These are phyloP conservation scores for Eupithecia vulgata DNA, from an alignment of 2,888 invertebrate genomes.

Conservation along the genomic window DNA sequence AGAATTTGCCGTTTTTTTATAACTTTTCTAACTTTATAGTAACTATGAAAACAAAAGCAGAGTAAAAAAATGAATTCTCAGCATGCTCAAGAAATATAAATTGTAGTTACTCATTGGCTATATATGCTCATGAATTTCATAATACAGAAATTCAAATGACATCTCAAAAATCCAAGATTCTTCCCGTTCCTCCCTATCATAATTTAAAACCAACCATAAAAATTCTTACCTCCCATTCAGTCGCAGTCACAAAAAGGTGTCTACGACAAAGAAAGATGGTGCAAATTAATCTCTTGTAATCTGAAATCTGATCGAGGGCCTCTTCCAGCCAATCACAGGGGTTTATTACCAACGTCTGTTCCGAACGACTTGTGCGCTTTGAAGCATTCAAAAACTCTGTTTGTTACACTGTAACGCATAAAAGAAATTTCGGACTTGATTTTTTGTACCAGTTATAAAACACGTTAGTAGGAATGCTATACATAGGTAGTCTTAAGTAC, in stretches of 20 bases:
- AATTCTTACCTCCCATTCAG: constrained; percentile 13
- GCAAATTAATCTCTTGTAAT: constrained; percentile 35
- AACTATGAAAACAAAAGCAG: no score
- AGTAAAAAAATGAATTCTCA: background rate
- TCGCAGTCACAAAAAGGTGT: constrained; percentile 29
- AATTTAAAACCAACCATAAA: constrained; percentile 8
- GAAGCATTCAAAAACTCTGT: constrained; percentile 9
- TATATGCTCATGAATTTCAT: background rate
- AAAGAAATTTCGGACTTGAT: background rate
- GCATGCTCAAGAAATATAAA: no score
- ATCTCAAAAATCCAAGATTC: background rate
- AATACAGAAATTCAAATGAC: background rate
- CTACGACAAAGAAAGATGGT: constrained; percentile 35
- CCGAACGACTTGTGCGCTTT: constrained; percentile 35
- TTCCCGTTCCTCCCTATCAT: background rate
- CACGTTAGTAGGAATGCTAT: no score
- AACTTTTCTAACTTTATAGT: no score
- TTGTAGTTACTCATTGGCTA: no score
- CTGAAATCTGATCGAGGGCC: constrained; percentile 35
- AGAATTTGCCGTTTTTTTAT: no score
- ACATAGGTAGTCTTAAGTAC: no score
- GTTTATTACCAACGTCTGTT: constrained; percentile 39
- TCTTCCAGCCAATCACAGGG: constrained; percentile 35
- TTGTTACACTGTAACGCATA: constrained; percentile 25
- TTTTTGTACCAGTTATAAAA: no score